Percentiles rank a stretch among this genome's conserved stretches.
These are phyloP conservation scores for Griposia aprilina DNA, from an alignment of 2,888 invertebrate species.

Conservation along the genomic window DNA sequence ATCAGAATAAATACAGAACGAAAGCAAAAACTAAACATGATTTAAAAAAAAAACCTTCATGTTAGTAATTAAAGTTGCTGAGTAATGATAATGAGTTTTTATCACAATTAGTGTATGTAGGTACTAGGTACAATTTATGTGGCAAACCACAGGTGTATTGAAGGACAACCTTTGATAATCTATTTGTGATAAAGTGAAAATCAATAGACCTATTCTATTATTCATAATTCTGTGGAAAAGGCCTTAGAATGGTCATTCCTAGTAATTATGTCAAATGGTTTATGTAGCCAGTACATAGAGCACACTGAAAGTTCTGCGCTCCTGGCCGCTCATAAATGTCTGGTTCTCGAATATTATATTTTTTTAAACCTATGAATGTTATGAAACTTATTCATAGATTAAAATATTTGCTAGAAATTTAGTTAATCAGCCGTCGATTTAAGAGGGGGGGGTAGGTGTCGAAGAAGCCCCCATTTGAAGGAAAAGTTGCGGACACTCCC, in stretches of 20 bases:
- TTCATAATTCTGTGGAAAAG: constrained; percentile 43
- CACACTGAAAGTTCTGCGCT: too few relatives aligned
- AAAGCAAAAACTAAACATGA: background rate
- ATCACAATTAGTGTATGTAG: constrained; percentile 26
- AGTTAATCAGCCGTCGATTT: too few relatives aligned
- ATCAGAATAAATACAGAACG: background rate
- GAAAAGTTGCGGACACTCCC: too few relatives aligned
- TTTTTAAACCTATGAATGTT: too few relatives aligned
- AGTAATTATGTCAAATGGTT: constrained; percentile 15
- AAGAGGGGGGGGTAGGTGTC: too few relatives aligned
- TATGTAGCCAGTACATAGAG: constrained; percentile 5
- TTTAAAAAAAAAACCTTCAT: constrained; percentile 9
- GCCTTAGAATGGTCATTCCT: constrained; percentile 11
- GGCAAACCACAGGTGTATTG: constrained; percentile 30
- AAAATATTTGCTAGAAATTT: too few relatives aligned
- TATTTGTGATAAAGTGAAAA: constrained; percentile 42
- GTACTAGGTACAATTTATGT: constrained; percentile 19
- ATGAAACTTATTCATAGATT: too few relatives aligned
- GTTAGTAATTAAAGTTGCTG: constrained; percentile 24
- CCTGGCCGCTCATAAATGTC: too few relatives aligned
- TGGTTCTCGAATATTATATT: too few relatives aligned
- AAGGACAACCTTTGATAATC: constrained; percentile 48
- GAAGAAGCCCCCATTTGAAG: too few relatives aligned
- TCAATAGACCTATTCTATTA: constrained; percentile 50
- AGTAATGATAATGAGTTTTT: constrained; percentile 33